phyloP scores from a whole-genome alignment of 2,113 vertebrate genomes.

The Thamnaconus septentrionalis region DNA sequence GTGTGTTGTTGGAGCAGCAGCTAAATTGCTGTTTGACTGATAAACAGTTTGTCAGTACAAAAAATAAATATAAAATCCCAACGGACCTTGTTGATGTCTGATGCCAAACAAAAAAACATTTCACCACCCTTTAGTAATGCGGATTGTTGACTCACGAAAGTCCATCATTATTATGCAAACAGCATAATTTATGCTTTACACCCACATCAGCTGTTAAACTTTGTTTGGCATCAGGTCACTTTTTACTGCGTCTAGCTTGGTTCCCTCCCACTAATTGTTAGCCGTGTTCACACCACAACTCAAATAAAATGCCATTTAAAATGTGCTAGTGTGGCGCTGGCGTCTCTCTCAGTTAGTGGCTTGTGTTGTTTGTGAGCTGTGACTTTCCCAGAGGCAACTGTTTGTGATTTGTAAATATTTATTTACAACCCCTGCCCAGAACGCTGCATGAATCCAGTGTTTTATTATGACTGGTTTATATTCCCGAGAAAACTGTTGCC shows the following conservation, averaged over 20 bases:
- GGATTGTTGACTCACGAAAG: no score
- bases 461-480: background rate
- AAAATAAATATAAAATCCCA: no score
- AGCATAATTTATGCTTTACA: background rate
- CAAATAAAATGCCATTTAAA: conserved; percentile 22
- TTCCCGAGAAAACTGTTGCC: conserved; percentile 4
- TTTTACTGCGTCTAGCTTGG: conserved; percentile 1
- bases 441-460: conserved; percentile 13
- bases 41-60: no score
- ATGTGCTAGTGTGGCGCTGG: background rate
- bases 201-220: background rate
- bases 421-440: conserved; percentile 1
- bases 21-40: no score
- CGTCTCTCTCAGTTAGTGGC: conserved; percentile 4
- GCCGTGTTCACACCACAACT: conserved; percentile 1
- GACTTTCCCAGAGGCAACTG: conserved; percentile 45
- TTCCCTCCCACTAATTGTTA: conserved; percentile 17
- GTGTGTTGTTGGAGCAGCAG: no score
- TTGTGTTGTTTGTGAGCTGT: conserved; percentile 26
- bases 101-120: no score
- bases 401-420: conserved; percentile 52
- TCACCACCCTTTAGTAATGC: no score
- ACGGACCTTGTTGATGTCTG: no score
- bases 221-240: conserved; percentile 4
- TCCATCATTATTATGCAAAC: background rate